Base-by-base conservation (phyloP, 2,797 vertebrate genomes). In the Sebastes minor region DNA sequence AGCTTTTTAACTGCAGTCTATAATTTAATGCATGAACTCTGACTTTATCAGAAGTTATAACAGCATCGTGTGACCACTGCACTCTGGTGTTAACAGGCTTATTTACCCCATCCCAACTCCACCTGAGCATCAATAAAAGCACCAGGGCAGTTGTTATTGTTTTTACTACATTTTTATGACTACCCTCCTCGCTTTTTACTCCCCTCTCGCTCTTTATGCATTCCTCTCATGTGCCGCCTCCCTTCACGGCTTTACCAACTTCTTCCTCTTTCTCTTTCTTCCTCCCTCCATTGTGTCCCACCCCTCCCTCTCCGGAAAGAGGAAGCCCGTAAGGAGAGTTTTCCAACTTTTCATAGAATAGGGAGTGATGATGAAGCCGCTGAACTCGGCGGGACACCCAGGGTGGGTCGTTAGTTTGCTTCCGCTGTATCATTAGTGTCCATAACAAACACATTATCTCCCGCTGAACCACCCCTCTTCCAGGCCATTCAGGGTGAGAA, bases 371-470 rank as follows among this genome's bases (percentile, higher is more conserved):
- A 81, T 80, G 55, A 59, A 68, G 81, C 80, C 20, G 22, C 8
- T 76, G 85, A 89, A 90, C 79, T 83, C 74, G 14, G 76, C 67
- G 64, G 85, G 89, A 93, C 77, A 88, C 82, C 75, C 73, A 66
- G 81, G 79, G 87, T 84, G 86, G 87, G 86, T 93, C 81, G 83
- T 92, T 92, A 90, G 86, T 86, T 82, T 82, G 80, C 86, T 83
- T 87, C 79, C 88, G 66, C 78, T 85, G 75, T 86, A 49, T 94
- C 90, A 94, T 93, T 94, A 91, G 91, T 75, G 88, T 91, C 91
- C 90, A 87, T 92, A 92, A 93, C 93, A 94, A 93, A 93, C 92
- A 91, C 90, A 94, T 93, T 91, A 94, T 86, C 88, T 91, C 87
- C 88, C 18, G 28, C 88, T 86, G 88, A 78, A 89, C 82, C 88